Conservation (phyloP, 2,113 vertebrate species). For the Malaclemys terrapin region DNA sequence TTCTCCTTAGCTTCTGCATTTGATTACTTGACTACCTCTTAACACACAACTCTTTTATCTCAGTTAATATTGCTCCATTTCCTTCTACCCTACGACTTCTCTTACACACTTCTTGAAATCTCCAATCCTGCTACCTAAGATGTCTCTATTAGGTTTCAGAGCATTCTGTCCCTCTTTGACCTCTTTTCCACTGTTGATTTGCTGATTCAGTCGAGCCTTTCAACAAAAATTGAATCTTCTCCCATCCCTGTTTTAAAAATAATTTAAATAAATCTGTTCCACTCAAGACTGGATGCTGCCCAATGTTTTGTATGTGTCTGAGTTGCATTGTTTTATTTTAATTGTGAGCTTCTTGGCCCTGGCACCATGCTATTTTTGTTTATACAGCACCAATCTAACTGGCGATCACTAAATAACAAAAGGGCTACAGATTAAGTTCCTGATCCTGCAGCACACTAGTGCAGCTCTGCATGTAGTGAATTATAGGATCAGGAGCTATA, state of each 20-base stretch:
- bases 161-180: neutral
- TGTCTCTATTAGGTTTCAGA: neutral
- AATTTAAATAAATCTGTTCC: neutral
- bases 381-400: neutral
- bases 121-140: neutral
- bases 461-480: neutral
- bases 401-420: neutral
- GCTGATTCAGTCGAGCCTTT: neutral
- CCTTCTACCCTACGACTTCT: neutral
- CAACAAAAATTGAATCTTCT: neutral
- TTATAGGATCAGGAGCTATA: neutral
- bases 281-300: neutral
- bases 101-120: neutral
- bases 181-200: neutral
- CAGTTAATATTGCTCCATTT: neutral
- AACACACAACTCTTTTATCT: neutral
- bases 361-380: neutral
- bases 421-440: neutral
- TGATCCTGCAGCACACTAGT: neutral
- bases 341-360: neutral
- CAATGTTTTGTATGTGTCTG: neutral
- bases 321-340: neutral
- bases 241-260: neutral
- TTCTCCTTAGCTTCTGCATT: neutral
- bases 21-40: neutral